phyloP scores from a whole-genome alignment of 2,113 vertebrate species.

The Centropus unirufus region DNA sequence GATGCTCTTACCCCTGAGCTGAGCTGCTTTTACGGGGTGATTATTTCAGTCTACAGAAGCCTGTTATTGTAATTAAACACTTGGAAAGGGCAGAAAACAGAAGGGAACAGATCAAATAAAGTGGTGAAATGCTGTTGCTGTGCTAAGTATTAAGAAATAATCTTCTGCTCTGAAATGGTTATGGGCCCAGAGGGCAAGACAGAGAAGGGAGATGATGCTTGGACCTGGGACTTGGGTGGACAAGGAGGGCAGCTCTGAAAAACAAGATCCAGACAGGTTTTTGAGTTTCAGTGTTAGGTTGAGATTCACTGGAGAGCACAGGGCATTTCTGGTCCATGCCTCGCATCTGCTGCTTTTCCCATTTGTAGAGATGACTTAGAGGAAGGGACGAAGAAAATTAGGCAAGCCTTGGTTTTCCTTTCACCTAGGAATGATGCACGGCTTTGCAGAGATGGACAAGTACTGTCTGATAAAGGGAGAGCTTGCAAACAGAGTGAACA shows the following conservation, averaged over 20 bases:
- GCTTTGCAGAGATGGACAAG: not conserved
- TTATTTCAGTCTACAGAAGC: not conserved
- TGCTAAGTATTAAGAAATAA: not conserved
- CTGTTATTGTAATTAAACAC: not conserved
- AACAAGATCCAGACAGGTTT: not conserved
- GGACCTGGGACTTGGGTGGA: not conserved
- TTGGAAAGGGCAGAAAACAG: not conserved
- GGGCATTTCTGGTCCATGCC: not conserved
- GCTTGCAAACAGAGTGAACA: not conserved
- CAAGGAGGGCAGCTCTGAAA: not conserved
- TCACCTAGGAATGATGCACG: not conserved
- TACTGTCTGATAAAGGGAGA: not conserved
- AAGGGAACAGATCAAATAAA: not conserved
- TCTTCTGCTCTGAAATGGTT: not conserved
- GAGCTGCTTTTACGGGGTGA: not conserved
- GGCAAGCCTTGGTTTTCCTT: not conserved
- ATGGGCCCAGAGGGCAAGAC: not conserved
- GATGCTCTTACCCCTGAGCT: not conserved
- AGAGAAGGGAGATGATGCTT: not conserved
- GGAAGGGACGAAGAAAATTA: not conserved
- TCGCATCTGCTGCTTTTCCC: not conserved
- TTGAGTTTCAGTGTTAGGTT: not conserved
- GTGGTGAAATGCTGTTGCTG: not conserved
- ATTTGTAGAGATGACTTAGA: accelerated
- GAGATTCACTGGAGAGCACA: accelerated